Percentiles rank a stretch among this genome's conserved stretches.
phyloP scores from a whole-genome alignment of 2,113 vertebrate genomes.

The Perca fluviatilis region DNA sequence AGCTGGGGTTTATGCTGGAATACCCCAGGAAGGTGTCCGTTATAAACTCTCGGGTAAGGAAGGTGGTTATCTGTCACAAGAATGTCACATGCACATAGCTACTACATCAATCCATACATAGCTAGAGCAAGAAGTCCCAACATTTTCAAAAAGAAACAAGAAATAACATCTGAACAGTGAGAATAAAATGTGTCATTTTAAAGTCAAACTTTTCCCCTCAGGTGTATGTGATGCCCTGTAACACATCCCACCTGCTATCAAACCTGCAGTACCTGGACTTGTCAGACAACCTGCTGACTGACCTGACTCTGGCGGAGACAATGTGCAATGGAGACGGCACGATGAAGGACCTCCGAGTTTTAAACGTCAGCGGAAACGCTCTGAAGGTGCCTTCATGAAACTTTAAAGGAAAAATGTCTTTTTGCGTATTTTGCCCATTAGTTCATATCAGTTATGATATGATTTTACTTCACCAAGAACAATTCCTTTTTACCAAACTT shows the following conservation, averaged over 20 bases:
- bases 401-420: not conserved
- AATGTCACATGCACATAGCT: not conserved
- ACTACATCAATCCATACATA: not conserved
- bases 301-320: constrained; percentile 47
- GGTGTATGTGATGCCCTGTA: constrained; percentile 66
- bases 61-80: not conserved
- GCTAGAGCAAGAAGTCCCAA: not conserved
- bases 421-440: not conserved
- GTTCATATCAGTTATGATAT: not conserved
- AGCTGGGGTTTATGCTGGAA: constrained; percentile 55
- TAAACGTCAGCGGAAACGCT: constrained; percentile 72
- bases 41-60: constrained; percentile 56
- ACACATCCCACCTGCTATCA: not conserved
- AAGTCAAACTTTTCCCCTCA: constrained; percentile 12
- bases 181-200: not conserved
- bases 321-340: constrained; percentile 34
- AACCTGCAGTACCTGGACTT: constrained; percentile 72
- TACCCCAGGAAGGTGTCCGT: constrained; percentile 69
- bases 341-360: constrained; percentile 50
- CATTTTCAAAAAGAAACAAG: not conserved
- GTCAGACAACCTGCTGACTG: constrained; percentile 72
- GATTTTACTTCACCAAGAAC: not conserved
- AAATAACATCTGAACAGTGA: not conserved
- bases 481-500: too few relatives aligned
- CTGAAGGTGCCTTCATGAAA: constrained; percentile 55